phyloP scores from a whole-genome alignment of 2,888 invertebrate genomes.

The Rhamnusium bicolor region DNA sequence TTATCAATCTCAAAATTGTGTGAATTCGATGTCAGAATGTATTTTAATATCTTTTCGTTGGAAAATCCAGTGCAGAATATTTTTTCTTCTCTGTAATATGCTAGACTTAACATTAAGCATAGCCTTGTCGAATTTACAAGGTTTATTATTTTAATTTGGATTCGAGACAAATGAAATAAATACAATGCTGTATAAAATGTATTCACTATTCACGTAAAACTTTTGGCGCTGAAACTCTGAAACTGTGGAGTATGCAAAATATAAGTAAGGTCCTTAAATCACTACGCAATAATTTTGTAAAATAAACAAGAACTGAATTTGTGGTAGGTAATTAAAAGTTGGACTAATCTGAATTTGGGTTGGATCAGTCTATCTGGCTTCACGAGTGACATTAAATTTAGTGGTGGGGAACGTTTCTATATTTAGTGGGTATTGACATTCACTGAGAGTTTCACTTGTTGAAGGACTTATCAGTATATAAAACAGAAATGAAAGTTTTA shows the following conservation, averaged over 20 bases:
- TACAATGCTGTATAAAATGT: not conserved
- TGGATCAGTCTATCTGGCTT: constrained; percentile 1
- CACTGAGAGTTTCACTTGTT: not conserved
- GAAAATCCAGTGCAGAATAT: no score
- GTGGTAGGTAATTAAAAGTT: constrained; percentile 10
- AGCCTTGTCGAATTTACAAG: not conserved
- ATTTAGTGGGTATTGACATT: not conserved
- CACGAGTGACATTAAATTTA: not conserved
- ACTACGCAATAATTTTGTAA: not conserved
- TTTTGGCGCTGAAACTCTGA: not conserved
- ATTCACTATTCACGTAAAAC: not conserved
- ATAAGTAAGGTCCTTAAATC: not conserved
- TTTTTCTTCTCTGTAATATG: not conserved
- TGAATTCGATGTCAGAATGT: no score
- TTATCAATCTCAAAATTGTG: no score
- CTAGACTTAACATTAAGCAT: not conserved
- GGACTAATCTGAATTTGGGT: not conserved
- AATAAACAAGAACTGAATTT: not conserved
- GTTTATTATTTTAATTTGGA: not conserved
- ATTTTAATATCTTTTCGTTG: no score
- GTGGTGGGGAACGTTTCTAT: not conserved
- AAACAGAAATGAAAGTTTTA: no score
- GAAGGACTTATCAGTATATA: no score
- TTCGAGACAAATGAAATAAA: not conserved
- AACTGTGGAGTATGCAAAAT: constrained; percentile 5